These are phyloP conservation scores for Drosophila anomalipes DNA, from an alignment of 2,888 invertebrate genomes.

Conservation along the genomic window DNA sequence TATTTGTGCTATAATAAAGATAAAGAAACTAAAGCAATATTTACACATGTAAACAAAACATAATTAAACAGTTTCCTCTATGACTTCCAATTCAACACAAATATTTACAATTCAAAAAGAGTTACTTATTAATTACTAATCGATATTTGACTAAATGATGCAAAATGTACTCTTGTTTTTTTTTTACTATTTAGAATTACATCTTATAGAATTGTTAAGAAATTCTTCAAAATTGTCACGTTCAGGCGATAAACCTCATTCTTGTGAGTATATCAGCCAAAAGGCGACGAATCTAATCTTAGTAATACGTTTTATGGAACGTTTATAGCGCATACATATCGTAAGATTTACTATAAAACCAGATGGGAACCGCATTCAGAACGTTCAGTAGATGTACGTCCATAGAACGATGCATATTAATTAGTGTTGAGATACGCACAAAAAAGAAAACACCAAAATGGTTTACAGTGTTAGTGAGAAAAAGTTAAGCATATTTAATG, in stretches of 20 bases:
- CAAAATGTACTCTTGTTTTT: not conserved
- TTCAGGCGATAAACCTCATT: conserved; percentile 20
- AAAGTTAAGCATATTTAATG: conserved; percentile 51
- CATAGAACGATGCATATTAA: conserved; percentile 16
- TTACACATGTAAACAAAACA: not conserved
- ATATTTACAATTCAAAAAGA: not conserved
- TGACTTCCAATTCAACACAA: too few relatives aligned
- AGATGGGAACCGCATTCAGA: conserved; percentile 14
- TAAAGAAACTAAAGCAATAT: not conserved
- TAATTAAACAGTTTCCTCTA: not conserved
- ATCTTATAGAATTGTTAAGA: not conserved
- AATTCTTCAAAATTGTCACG: conserved; percentile 24
- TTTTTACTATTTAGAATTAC: not conserved
- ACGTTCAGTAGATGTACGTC: conserved; percentile 48
- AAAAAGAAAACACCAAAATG: conserved; percentile 45
- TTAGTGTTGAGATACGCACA: not conserved
- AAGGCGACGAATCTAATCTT: conserved; percentile 57
- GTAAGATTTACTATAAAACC: conserved; percentile 63
- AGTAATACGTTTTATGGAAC: conserved; percentile 42
- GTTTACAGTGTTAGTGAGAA: conserved; percentile 25
- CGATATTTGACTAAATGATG: not conserved
- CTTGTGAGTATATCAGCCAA: conserved; percentile 21
- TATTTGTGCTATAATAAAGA: not conserved
- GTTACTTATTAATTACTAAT: not conserved
- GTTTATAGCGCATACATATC: conserved; percentile 14